Percentiles rank a stretch among this genome's conserved stretches.
Evolutionary conservation across 2,888 invertebrate species (phyloP).

Genomic region (Drosophila rubida): DNA sequence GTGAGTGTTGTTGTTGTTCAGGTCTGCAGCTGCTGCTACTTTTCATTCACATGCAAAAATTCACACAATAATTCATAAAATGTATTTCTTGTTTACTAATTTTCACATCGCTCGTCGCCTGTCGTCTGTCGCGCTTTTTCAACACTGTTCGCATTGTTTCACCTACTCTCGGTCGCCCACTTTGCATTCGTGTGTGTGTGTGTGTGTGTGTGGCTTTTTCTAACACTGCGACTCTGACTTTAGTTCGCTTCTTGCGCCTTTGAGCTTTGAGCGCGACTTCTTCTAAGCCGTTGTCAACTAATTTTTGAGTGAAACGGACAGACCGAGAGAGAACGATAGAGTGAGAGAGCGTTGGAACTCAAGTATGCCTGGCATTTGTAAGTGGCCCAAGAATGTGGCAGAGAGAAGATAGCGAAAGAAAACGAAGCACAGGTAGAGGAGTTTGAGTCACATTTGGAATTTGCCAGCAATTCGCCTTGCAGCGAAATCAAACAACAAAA

Average conservation of each 20-base stretch:
- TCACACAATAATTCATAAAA: conserved; percentile 74
- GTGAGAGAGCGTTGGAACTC: conserved; percentile 9
- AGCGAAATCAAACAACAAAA: conserved; percentile 46
- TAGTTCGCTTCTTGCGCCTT: too few species aligned
- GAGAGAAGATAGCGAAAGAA: background rate
- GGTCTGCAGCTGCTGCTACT: conserved; percentile 19
- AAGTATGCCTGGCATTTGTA: conserved; percentile 50
- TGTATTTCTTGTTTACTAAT: conserved; percentile 61
- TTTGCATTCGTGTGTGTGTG: conserved; percentile 11
- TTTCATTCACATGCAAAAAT: conserved; percentile 78
- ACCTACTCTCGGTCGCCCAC: conserved; percentile 25
- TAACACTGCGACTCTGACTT: conserved; percentile 3
- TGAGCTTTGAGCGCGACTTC: conserved; percentile 2
- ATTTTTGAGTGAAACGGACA: conserved; percentile 9
- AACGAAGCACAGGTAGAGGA: conserved; percentile 30
- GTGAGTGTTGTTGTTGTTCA: conserved; percentile 8
- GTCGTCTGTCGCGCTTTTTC: conserved; percentile 46
- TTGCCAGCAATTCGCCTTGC: conserved; percentile 51
- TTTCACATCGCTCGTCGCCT: conserved; percentile 48
- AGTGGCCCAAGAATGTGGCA: conserved; percentile 41
- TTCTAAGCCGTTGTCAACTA: conserved; percentile 36
- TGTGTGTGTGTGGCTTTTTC: conserved; percentile 28
- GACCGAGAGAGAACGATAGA: conserved; percentile 8
- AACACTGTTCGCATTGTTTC: conserved; percentile 32
- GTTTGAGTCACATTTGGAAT: conserved; percentile 40